These are phyloP conservation scores for Neomorphus geoffroyi DNA, from an alignment of 2,797 vertebrate genomes.

Conservation along the genomic window DNA sequence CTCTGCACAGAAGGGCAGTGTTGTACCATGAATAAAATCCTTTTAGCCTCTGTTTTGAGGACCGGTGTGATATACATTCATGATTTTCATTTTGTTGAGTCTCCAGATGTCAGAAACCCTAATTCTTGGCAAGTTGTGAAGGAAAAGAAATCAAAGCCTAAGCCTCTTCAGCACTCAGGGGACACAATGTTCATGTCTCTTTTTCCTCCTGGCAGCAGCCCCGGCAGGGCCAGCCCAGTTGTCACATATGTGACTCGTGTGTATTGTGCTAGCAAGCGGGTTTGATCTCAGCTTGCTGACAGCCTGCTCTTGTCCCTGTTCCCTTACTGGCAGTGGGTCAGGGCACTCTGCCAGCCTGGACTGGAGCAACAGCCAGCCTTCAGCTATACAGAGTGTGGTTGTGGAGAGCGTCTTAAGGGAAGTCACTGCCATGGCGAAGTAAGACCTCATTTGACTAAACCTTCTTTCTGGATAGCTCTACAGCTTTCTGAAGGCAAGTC, in stretches of 20 bases:
- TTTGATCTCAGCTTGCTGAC: not conserved
- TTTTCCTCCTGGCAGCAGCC: not conserved
- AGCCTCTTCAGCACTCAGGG: not conserved
- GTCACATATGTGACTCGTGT: not conserved
- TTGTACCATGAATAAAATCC: not conserved
- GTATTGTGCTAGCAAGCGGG: not conserved
- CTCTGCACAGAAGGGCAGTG: not conserved
- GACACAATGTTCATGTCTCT: not conserved
- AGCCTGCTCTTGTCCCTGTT: not conserved
- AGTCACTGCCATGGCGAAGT: not conserved
- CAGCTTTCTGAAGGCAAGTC: not conserved
- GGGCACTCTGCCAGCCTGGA: not conserved
- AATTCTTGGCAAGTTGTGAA: not conserved
- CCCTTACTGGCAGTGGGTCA: not conserved
- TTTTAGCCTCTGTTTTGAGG: not conserved
- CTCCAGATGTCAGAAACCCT: not conserved
- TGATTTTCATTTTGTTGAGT: not conserved
- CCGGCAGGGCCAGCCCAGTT: rapidly evolving
- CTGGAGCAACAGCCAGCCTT: not conserved
- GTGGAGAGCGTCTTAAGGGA: not conserved
- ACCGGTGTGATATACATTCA: not conserved
- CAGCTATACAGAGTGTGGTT: rapidly evolving
- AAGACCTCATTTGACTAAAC: not conserved
- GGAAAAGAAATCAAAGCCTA: not conserved
- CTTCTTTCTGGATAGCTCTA: not conserved